Conservation (phyloP, 2,888 invertebrate species). For the Drosophila anomelani region DNA sequence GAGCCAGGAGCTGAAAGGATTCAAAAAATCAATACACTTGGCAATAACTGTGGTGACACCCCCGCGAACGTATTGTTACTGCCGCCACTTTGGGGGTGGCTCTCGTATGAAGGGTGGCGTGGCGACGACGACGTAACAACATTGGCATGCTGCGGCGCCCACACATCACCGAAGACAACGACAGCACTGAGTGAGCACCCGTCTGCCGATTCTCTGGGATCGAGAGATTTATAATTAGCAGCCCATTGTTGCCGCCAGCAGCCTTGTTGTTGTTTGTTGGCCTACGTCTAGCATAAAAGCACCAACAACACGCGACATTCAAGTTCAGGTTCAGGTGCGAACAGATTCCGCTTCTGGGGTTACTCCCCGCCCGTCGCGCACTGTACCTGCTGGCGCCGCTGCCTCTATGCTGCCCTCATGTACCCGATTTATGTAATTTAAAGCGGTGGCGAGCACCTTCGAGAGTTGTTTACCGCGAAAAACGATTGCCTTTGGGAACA, state of each 20-base stretch:
- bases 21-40: slow-evolving; percentile 50
- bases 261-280: slow-evolving; percentile 64
- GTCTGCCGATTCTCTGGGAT: slow-evolving; percentile 63
- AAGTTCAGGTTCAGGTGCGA: slow-evolving; percentile 59
- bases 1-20: slow-evolving; percentile 37
- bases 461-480: slow-evolving; percentile 29
- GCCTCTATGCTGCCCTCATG: slow-evolving; percentile 4
- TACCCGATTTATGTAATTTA: slow-evolving; percentile 31
- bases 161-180: slow-evolving; percentile 29
- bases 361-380: slow-evolving; percentile 4
- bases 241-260: slow-evolving; percentile 72
- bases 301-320: slow-evolving; percentile 60
- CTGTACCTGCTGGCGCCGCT: slow-evolving; percentile 16
- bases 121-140: slow-evolving; percentile 62
- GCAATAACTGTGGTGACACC: slow-evolving; percentile 45
- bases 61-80: slow-evolving; percentile 33
- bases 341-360: slow-evolving; percentile 40
- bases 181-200: slow-evolving; percentile 56
- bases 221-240: slow-evolving; percentile 75
- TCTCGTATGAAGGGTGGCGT: slow-evolving; percentile 37
- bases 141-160: slow-evolving; percentile 71
- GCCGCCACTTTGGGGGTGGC: slow-evolving; percentile 26
- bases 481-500: slow-evolving; percentile 11
- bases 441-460: slow-evolving; percentile 8
- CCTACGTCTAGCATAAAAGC: slow-evolving; percentile 41